phyloP scores from a whole-genome alignment of 2,797 vertebrate species.

The Amazonetta brasiliensis region DNA sequence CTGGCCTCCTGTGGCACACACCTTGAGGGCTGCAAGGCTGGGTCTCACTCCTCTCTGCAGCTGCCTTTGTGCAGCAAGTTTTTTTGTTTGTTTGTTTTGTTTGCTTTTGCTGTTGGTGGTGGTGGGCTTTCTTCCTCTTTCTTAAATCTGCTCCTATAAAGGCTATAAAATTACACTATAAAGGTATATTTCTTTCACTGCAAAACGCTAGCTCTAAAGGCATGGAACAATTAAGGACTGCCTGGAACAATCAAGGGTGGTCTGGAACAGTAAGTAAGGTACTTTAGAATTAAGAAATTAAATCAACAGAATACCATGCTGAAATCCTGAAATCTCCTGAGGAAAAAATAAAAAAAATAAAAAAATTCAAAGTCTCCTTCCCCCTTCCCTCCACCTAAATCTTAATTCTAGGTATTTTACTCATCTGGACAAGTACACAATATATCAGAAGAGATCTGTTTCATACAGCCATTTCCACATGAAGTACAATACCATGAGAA shows the following conservation, averaged over 20 bases:
- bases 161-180: not conserved
- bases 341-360: not conserved
- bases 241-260: not conserved
- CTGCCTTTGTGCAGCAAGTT: too few species aligned
- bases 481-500: not conserved
- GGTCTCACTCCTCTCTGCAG: too few species aligned
- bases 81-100: not conserved
- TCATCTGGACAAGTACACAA: not conserved
- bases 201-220: not conserved
- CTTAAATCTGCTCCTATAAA: too few species aligned
- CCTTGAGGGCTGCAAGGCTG: too few species aligned
- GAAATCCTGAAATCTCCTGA: not conserved
- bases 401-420: not conserved
- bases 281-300: not conserved
- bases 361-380: not conserved
- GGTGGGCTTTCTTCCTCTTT: too few species aligned
- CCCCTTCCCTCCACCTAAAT: accelerated
- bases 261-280: not conserved
- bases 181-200: not conserved
- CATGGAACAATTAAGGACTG: not conserved
- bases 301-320: not conserved
- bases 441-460: not conserved
- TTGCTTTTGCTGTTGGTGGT: not conserved
- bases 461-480: not conserved
- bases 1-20: too few species aligned